Evolutionary conservation across 1,140 invertebrate species (phyloP).

Genomic region (Dermatophagoides farinae): DNA sequence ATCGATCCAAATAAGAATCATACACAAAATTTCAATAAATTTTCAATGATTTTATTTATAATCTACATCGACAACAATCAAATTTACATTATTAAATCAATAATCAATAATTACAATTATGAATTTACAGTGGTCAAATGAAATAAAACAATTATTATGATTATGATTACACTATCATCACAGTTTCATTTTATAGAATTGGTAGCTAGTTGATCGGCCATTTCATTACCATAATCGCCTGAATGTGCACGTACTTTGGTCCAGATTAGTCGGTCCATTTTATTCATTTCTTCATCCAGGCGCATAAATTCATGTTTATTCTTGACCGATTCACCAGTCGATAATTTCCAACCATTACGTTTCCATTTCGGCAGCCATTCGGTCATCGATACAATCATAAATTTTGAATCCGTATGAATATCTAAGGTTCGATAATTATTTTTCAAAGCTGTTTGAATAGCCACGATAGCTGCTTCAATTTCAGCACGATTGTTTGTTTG

Average conservation of each 20-base stretch:
- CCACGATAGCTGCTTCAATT: conserved; percentile 69
- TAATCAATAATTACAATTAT: neutral
- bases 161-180: too few relatives aligned
- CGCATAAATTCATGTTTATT: conserved; percentile 61
- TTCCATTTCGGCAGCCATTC: conserved; percentile 46
- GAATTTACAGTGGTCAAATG: too few relatives aligned
- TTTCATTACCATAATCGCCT: conserved; percentile 67
- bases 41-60: neutral
- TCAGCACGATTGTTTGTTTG: conserved; percentile 94
- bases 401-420: conserved; percentile 19
- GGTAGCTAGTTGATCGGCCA: conserved; percentile 59
- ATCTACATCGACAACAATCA: neutral
- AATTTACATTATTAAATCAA: neutral
- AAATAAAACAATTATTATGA: too few relatives aligned
- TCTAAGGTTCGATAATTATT: conserved; percentile 29
- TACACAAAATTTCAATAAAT: neutral
- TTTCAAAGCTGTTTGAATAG: conserved; percentile 46
- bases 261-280: conserved; percentile 42
- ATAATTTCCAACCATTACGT: conserved; percentile 52
- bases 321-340: conserved; percentile 47
- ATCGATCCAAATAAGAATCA: neutral
- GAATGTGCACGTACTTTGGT: conserved; percentile 49
- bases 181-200: too few relatives aligned
- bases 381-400: conserved; percentile 26
- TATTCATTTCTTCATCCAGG: conserved; percentile 41